Evolutionary conservation across 2,113 vertebrate species (phyloP).

Genomic region (Hassar affinis): DNA sequence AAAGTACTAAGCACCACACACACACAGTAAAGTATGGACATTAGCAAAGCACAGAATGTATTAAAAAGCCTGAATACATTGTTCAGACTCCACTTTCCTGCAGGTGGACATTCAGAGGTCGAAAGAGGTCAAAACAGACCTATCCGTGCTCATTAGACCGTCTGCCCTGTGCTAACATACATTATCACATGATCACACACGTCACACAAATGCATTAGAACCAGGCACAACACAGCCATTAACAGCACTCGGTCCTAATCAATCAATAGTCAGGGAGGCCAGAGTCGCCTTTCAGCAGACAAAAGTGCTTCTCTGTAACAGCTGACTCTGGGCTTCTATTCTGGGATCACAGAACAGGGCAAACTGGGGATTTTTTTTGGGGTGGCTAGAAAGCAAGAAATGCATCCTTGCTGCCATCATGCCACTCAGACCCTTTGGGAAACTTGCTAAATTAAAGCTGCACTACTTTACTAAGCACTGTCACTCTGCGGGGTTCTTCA

Average conservation of each 20-base stretch:
- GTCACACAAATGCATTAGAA: conserved; percentile 3
- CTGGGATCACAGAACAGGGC: conserved; percentile 30
- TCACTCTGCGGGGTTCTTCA: conserved; percentile 5
- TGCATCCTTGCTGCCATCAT: conserved; percentile 22
- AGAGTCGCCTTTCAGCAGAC: conserved; percentile 45
- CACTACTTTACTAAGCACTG: background rate
- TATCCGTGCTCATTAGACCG: background rate
- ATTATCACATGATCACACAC: conserved; percentile 18
- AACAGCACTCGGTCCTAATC: conserved; percentile 46
- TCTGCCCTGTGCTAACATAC: background rate
- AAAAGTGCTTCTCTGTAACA: conserved; percentile 40
- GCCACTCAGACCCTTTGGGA: conserved; percentile 27
- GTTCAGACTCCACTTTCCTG: background rate
- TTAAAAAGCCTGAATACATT: background rate
- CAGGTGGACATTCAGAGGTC: background rate
- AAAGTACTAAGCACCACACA: background rate
- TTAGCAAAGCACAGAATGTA: background rate
- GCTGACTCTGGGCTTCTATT: conserved; percentile 52
- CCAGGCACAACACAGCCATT: conserved; percentile 24
- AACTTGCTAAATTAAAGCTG: conserved; percentile 23
- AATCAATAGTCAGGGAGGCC: conserved; percentile 46
- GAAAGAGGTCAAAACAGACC: background rate
- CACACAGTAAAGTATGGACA: background rate
- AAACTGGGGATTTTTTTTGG: conserved; percentile 10
- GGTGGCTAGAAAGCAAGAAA: conserved; percentile 17